phyloP scores from a whole-genome alignment of 2,113 vertebrate species.

The Rhabdomys dilectus region DNA sequence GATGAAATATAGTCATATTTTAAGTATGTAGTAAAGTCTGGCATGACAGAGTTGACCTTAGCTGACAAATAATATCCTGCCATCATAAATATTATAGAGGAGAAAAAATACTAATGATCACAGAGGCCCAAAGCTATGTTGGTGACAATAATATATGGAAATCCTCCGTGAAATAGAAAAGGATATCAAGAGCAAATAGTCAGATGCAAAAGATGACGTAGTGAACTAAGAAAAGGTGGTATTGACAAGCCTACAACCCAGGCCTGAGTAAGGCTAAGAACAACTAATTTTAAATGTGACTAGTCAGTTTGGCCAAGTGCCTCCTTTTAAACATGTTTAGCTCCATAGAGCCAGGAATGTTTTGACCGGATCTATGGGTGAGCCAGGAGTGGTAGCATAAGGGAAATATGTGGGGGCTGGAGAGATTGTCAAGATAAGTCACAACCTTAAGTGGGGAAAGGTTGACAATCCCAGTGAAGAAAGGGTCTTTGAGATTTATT shows the following conservation, averaged over 20 bases:
- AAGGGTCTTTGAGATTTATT: neutral
- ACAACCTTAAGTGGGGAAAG: neutral
- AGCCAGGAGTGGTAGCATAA: neutral
- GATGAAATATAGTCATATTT: neutral
- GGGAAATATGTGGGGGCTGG: neutral
- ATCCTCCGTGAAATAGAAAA: neutral
- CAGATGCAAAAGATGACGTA: neutral
- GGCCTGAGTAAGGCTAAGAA: neutral
- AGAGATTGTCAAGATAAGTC: neutral
- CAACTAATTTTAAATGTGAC: neutral
- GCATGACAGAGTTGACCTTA: neutral
- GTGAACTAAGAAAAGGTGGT: neutral
- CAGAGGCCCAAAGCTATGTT: neutral
- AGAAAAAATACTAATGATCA: neutral
- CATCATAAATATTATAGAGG: neutral
- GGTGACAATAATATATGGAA: neutral
- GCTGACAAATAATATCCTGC: neutral
- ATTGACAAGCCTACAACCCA: neutral
- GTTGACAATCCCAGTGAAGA: neutral
- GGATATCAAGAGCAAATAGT: neutral
- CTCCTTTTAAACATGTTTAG: neutral
- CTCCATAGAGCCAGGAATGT: neutral
- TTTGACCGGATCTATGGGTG: neutral
- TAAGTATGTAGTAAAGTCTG: constrained; percentile 12
- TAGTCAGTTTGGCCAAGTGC: neutral